phyloP scores from a whole-genome alignment of 2,797 vertebrate species.

The Pangasius krempfi region DNA sequence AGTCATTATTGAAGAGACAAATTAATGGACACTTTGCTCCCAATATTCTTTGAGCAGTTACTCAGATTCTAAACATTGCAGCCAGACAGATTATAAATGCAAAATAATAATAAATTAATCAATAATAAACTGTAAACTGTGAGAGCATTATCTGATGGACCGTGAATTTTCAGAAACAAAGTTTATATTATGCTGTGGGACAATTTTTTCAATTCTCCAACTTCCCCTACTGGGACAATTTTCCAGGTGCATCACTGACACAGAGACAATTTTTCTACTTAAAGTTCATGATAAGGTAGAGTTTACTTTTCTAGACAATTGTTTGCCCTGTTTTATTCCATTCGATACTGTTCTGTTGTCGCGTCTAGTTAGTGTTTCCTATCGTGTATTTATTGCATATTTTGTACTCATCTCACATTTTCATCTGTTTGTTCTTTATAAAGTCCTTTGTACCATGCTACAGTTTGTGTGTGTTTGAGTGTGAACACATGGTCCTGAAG shows the following conservation, averaged over 20 bases:
- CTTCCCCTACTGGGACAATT: neutral
- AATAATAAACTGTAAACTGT: neutral
- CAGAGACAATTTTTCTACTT: neutral
- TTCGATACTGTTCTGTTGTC: neutral
- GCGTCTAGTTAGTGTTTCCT: neutral
- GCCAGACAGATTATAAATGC: neutral
- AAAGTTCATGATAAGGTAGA: neutral
- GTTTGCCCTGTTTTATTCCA: neutral
- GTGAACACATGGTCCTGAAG: neutral
- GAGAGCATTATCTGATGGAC: neutral
- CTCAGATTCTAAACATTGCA: neutral
- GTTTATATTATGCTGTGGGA: neutral
- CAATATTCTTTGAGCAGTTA: neutral
- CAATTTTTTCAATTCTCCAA: neutral
- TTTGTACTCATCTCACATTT: neutral
- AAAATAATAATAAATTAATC: neutral
- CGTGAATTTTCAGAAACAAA: neutral
- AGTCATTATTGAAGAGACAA: neutral
- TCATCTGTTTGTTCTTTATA: neutral
- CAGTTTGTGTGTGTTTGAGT: neutral
- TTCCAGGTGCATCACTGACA: neutral
- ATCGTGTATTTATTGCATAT: neutral
- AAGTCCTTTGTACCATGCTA: neutral
- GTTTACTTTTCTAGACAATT: neutral
- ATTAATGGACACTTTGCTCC: neutral